Base-by-base conservation (phyloP, 2,797 vertebrate genomes). In the Eremophila alpestris region DNA sequence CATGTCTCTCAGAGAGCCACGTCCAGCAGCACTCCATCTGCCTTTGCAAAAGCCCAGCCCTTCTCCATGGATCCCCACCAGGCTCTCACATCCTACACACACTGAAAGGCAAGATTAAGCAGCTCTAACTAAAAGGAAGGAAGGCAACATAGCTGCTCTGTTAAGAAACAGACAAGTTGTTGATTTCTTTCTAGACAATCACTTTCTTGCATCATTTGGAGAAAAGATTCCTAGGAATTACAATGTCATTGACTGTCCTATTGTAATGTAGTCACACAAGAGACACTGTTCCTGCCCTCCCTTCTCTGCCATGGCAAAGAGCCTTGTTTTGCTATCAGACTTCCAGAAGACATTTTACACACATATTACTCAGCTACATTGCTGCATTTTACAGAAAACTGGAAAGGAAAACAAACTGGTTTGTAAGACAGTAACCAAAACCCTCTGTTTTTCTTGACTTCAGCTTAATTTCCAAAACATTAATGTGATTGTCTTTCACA, bases 171-270 rank as follows among this genome's bases (percentile, higher is more conserved):
- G 58, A 62, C 26, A 77, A 73, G 8, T 52, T 88, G 73, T 79
- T 90, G n/a, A 74, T 82, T 88, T 87, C 55, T 63, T 86, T 24
- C 81, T 75, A 75, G 58, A 83, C 65, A 91, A 88, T 73, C 55
- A 40, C 23, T 76, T 84, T 51, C 92, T 73, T 90, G 56, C 90
- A 82, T 74, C 24, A 34, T 79, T 56, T 63, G 63, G 63, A 84
- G 77, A 81, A 92, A 84, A 90, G 63, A 63, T 74, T 90, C 74
- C 59, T 46, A 63, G 38, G 62, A 87, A 86, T 89, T 41, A 89
- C 71, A 85, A 52, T 38, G 55, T 70, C 60, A 76, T 82, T 82
- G 59, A 49, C 77, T 79, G 41, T 56, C 63, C 83, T 36, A 79
- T 56, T 95, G 88, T 87, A 56, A 78, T 23, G 52, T 4, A 73